These are phyloP conservation scores for Chalcis sispes DNA, from an alignment of 2,888 invertebrate species.

Conservation along the genomic window DNA sequence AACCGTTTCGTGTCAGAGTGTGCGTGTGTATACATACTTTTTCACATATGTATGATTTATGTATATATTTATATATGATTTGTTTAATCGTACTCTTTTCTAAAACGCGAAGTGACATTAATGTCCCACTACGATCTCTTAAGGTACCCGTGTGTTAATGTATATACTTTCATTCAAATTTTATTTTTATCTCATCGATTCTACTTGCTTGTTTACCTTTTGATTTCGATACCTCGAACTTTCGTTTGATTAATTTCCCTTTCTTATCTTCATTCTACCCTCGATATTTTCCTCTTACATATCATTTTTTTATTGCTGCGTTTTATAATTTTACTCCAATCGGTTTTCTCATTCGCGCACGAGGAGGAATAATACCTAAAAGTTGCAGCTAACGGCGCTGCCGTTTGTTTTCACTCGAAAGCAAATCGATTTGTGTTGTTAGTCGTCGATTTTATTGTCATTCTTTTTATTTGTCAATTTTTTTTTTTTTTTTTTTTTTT, in stretches of 20 bases:
- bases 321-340: conserved; percentile 31
- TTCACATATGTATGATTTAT: conserved; percentile 16
- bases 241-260: background rate
- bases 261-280: background rate
- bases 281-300: background rate
- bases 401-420: background rate
- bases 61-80: background rate
- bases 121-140: conserved; percentile 11
- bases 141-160: conserved; percentile 13
- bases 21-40: conserved; percentile 25
- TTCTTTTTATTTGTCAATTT: background rate
- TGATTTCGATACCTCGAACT: no score
- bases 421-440: conserved; percentile 20
- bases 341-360: conserved; percentile 29
- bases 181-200: no score
- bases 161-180: no score
- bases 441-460: conserved; percentile 9
- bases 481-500: conserved; percentile 6
- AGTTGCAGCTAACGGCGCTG: conserved; percentile 69
- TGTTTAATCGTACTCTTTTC: background rate
- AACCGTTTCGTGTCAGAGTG: conserved; percentile 18
- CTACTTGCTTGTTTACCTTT: no score
- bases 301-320: conserved; percentile 57
- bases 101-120: conserved; percentile 18
- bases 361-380: conserved; percentile 63